phyloP scores from a whole-genome alignment of 1,140 invertebrate species.

The Eumeta japonica region DNA sequence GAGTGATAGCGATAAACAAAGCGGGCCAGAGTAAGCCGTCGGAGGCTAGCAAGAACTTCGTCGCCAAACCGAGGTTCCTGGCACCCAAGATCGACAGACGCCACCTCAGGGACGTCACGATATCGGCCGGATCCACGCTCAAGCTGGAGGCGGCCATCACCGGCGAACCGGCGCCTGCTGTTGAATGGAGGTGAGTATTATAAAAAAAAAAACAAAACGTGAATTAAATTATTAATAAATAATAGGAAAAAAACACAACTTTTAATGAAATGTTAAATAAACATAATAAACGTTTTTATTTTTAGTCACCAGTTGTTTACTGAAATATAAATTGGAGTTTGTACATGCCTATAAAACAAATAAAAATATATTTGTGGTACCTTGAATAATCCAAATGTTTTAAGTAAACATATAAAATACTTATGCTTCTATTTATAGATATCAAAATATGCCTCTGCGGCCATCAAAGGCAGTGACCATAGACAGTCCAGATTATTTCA shows the following conservation, averaged over 20 bases:
- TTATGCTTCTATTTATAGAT: constrained; percentile 33
- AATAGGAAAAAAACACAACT: background rate
- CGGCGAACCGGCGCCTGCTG: constrained; percentile 87
- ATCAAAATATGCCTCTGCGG: constrained; percentile 54
- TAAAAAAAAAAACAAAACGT: constrained; percentile 58
- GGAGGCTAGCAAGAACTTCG: constrained; percentile 83
- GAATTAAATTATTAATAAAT: constrained; percentile 33
- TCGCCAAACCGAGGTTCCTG: constrained; percentile 88
- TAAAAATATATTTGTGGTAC: too few relatives aligned
- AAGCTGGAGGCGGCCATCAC: constrained; percentile 89
- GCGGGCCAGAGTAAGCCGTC: constrained; percentile 88
- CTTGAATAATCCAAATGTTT: too few relatives aligned
- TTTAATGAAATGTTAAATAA: background rate
- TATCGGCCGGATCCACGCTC: constrained; percentile 89
- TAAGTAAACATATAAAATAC: too few relatives aligned
- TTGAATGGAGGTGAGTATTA: constrained; percentile 73
- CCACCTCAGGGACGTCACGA: constrained; percentile 81
- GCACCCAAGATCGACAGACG: constrained; percentile 94
- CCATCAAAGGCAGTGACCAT: constrained; percentile 70
- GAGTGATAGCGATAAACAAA: constrained; percentile 94
- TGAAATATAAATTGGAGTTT: too few relatives aligned
- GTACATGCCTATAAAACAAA: too few relatives aligned
- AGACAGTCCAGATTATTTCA: constrained; percentile 84
- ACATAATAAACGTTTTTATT: background rate
- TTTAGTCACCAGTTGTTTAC: too few relatives aligned